Conservation (phyloP, 2,797 vertebrate species). For the Dermochelys coriacea region DNA sequence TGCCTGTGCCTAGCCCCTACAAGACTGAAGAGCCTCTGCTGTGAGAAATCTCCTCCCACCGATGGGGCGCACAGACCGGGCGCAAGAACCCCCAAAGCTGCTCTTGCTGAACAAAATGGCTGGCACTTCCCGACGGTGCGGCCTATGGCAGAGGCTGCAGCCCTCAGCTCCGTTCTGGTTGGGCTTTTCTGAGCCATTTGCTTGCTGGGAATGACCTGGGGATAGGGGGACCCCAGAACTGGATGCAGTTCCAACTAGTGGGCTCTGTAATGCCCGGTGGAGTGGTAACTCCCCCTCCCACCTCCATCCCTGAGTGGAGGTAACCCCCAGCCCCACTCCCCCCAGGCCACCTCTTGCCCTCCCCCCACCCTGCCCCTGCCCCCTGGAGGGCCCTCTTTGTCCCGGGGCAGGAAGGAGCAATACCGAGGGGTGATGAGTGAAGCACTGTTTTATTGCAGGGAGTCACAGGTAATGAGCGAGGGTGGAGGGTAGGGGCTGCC, state of each 20-base stretch:
- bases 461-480: not conserved
- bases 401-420: not conserved
- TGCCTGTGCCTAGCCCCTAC: not conserved
- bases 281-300: not conserved
- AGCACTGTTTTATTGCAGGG: not conserved
- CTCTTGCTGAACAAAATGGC: not conserved
- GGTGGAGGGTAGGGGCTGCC: too few relatives aligned
- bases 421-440: not conserved
- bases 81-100: not conserved
- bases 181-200: not conserved
- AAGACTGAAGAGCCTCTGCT: not conserved
- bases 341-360: accelerated
- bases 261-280: not conserved
- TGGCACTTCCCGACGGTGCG: accelerated
- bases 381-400: not conserved
- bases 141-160: not conserved
- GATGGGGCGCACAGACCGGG: too few relatives aligned
- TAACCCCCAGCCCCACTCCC: not conserved
- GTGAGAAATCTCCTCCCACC: not conserved
- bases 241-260: not conserved
- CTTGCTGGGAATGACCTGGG: not conserved
- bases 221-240: not conserved
- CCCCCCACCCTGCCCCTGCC: not conserved
- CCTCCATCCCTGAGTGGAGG: not conserved
- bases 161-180: not conserved